Evolutionary conservation across 1,140 invertebrate species (phyloP).

Genomic region (Drosophila kanapiae): DNA sequence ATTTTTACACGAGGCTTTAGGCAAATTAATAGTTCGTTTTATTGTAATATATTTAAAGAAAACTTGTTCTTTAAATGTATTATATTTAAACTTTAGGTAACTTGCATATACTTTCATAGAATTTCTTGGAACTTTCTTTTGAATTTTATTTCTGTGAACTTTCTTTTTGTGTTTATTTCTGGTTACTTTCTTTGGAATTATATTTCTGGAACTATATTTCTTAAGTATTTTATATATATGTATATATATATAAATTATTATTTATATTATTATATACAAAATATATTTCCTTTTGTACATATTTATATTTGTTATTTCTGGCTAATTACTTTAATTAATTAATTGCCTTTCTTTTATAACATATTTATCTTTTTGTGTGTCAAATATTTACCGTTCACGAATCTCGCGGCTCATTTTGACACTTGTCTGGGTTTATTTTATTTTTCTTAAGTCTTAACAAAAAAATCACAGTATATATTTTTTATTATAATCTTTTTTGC

Average conservation of each 20-base stretch:
- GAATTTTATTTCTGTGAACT: neutral
- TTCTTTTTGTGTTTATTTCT: too few species aligned
- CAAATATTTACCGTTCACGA: conserved; percentile 55
- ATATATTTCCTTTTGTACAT: neutral
- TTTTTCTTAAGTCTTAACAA: neutral
- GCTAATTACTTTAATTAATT: neutral
- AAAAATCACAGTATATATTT: conserved; percentile 5
- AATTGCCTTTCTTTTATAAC: neutral
- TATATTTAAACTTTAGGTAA: too few species aligned
- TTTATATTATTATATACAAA: too few species aligned
- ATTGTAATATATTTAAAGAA: too few species aligned
- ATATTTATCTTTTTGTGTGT: neutral
- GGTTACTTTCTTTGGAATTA: too few species aligned
- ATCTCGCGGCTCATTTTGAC: conserved; percentile 53
- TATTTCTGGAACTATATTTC: too few species aligned
- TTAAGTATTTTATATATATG: neutral
- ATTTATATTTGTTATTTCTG: neutral
- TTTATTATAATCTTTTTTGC: neutral
- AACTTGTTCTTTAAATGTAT: too few species aligned
- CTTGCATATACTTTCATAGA: neutral
- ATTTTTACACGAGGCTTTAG: too few species aligned
- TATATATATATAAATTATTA: neutral
- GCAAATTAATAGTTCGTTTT: too few species aligned
- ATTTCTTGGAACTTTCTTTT: neutral
- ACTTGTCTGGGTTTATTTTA: conserved; percentile 11